Conservation (phyloP, 2,113 vertebrate species). For the Acanthochromis polyacanthus region DNA sequence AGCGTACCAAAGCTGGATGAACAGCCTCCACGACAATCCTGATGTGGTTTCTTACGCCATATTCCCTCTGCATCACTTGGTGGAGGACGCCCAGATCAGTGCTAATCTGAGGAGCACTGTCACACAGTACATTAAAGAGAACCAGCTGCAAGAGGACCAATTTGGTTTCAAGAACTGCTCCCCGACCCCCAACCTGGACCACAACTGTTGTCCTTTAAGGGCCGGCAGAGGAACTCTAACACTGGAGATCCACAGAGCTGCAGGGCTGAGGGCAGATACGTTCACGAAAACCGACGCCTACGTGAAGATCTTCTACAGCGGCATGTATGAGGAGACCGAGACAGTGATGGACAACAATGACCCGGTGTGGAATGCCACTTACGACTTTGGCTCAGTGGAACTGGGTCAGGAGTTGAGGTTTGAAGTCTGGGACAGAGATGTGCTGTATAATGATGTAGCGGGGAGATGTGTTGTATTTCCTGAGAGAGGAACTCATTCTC, state of each 20-base stretch:
- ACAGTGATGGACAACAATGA: slow-evolving; percentile 80
- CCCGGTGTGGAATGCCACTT: slow-evolving; percentile 80
- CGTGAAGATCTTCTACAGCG: slow-evolving; percentile 83
- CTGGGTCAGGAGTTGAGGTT: slow-evolving; percentile 80
- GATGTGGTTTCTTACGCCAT: slow-evolving; percentile 83
- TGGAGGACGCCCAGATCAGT: slow-evolving; percentile 74
- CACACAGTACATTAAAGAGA: slow-evolving; percentile 80
- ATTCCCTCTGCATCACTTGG: slow-evolving; percentile 83
- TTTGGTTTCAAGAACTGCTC: slow-evolving; percentile 70
- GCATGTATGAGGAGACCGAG: slow-evolving; percentile 77
- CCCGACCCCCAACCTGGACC: slow-evolving; percentile 79
- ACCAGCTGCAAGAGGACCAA: slow-evolving; percentile 70
- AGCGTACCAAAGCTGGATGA: slow-evolving; percentile 82
- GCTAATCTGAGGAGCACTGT: slow-evolving; percentile 71
- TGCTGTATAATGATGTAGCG: slow-evolving; percentile 78
- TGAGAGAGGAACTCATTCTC: slow-evolving; percentile 76
- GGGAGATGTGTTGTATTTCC: slow-evolving; percentile 78
- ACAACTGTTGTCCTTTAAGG: slow-evolving; percentile 83
- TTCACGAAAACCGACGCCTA: slow-evolving; percentile 82
- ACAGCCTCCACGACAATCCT: slow-evolving; percentile 79
- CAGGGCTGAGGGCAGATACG: slow-evolving; percentile 77
- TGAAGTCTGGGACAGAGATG: slow-evolving; percentile 86
- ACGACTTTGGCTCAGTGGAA: slow-evolving; percentile 80
- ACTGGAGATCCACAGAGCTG: slow-evolving; percentile 76
- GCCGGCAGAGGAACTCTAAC: slow-evolving; percentile 76